Conservation (phyloP, 1,140 invertebrate species). For the Nymphalis io region DNA sequence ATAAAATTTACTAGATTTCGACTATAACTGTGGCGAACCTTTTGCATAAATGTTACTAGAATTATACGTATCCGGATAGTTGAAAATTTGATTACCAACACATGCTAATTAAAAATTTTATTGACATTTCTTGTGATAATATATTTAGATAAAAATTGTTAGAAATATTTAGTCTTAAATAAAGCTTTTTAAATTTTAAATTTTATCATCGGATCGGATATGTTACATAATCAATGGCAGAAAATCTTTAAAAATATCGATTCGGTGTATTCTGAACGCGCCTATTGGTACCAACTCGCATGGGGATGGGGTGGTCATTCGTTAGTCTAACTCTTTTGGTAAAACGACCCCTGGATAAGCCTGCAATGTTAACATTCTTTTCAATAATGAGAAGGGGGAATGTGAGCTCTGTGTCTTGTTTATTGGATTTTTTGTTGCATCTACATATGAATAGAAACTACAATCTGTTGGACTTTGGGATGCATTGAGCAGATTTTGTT, state of each 20-base stretch:
- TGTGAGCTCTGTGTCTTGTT: conserved; percentile 73
- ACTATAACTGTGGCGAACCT: too few relatives aligned
- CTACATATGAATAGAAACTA: conserved; percentile 77
- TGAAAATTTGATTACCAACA: too few relatives aligned
- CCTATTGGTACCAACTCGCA: conserved; percentile 44
- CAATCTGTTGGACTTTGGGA: conserved; percentile 65
- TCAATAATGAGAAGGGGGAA: conserved; percentile 76
- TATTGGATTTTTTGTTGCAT: conserved; percentile 81
- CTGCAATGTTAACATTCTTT: conserved; percentile 78
- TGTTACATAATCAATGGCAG: too few relatives aligned
- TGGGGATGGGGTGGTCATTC: conserved; percentile 66
- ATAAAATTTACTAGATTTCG: neutral
- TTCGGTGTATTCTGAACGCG: conserved; percentile 14
- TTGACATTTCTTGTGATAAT: too few relatives aligned
- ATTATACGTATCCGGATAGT: too few relatives aligned
- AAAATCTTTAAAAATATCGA: neutral
- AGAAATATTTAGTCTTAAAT: too few relatives aligned
- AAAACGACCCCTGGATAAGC: conserved; percentile 76
- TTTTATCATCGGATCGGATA: too few relatives aligned
- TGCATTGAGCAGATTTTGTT: conserved; percentile 56
- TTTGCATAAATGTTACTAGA: too few relatives aligned
- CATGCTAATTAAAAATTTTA: too few relatives aligned
- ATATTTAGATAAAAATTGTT: too few relatives aligned
- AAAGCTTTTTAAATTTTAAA: too few relatives aligned
- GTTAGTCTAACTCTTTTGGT: conserved; percentile 80